phyloP scores from a whole-genome alignment of 2,888 invertebrate genomes.

The Mythimna impura region DNA sequence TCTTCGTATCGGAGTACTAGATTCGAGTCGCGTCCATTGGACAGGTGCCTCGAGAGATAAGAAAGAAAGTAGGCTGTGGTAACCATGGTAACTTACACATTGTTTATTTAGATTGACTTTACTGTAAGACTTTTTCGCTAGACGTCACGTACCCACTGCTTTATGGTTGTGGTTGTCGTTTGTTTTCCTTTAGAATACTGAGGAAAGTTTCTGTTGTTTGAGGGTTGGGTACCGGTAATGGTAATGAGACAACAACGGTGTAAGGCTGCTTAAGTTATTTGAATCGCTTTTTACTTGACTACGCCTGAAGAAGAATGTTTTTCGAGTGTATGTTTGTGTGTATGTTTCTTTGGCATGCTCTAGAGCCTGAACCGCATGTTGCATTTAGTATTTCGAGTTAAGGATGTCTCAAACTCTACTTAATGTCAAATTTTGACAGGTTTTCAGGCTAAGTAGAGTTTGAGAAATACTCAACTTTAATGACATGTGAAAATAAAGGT shows the following conservation, averaged over 20 bases:
- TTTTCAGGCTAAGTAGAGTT: too few relatives aligned
- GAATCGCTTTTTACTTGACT: not conserved
- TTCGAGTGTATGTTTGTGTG: too few relatives aligned
- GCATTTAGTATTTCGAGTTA: too few relatives aligned
- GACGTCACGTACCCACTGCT: constrained; percentile 49
- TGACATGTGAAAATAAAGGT: too few relatives aligned
- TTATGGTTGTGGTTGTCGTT: constrained; percentile 42
- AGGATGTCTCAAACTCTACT: too few relatives aligned
- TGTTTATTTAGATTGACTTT: constrained; percentile 73
- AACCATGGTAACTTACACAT: constrained; percentile 68
- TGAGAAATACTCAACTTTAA: too few relatives aligned
- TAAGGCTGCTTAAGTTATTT: not conserved
- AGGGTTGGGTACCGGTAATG: not conserved
- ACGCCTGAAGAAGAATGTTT: too few relatives aligned
- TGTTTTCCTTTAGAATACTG: constrained; percentile 31
- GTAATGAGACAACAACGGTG: not conserved
- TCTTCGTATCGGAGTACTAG: constrained; percentile 60
- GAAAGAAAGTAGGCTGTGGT: constrained; percentile 70
- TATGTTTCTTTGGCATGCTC: too few relatives aligned
- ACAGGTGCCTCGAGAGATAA: constrained; percentile 71
- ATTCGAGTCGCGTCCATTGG: constrained; percentile 64
- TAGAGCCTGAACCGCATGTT: too few relatives aligned
- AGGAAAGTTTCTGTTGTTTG: constrained; percentile 28
- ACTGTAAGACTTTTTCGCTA: constrained; percentile 60
- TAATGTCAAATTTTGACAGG: too few relatives aligned